These are phyloP conservation scores for Periophthalmus magnuspinnatus DNA, from an alignment of 2,797 vertebrate species.

Conservation along the genomic window DNA sequence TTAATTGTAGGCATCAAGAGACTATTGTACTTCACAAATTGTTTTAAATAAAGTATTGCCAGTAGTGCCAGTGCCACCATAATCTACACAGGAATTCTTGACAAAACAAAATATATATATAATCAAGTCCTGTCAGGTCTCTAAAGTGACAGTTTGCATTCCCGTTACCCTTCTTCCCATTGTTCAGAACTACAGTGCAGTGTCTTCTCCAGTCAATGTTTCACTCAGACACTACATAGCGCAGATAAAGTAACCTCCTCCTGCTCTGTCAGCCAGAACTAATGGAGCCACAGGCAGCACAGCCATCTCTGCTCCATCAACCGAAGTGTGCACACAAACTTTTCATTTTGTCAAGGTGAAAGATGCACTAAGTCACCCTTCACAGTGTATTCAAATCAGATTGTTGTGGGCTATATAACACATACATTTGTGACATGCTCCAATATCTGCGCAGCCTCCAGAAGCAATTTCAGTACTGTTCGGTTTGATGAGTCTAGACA, in stretches of 20 bases:
- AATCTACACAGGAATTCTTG: not conserved
- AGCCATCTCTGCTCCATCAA: slow-evolving; percentile 19
- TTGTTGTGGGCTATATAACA: slow-evolving; percentile 2
- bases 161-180: not conserved
- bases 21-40: too few species aligned
- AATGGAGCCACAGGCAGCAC: slow-evolving; percentile 57
- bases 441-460: not conserved
- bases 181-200: slow-evolving; percentile 3
- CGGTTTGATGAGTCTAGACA: slow-evolving; percentile 1
- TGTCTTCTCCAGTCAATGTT: slow-evolving; percentile 12
- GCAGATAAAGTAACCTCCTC: slow-evolving; percentile 56
- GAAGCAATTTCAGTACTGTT: not conserved
- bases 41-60: not conserved
- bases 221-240: slow-evolving; percentile 46
- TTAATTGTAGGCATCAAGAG: too few species aligned
- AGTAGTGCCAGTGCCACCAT: not conserved
- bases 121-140: not conserved
- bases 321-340: slow-evolving; percentile 33
- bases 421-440: slow-evolving; percentile 4
- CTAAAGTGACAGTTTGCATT: not conserved
- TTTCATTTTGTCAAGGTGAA: slow-evolving; percentile 41
- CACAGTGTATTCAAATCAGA: slow-evolving; percentile 8
- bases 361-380: slow-evolving; percentile 48
- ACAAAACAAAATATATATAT: not conserved
- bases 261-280: slow-evolving; percentile 60